Base-by-base conservation (phyloP, 2,113 vertebrate genomes). In the Toxotes jaculatrix region DNA sequence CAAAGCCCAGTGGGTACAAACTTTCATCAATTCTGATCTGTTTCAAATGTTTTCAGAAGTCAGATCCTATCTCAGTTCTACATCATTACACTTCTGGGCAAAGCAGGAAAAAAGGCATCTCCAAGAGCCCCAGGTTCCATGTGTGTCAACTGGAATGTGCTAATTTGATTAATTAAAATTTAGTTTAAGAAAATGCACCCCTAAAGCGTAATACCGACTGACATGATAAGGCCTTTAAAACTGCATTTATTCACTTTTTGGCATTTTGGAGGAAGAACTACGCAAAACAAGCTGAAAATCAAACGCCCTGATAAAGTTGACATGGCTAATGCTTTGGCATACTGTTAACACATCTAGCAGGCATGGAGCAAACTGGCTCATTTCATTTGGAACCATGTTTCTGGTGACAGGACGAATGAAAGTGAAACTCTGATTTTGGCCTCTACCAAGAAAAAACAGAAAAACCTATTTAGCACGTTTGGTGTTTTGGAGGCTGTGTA, bases 111-210 rank as follows among this genome's bases (percentile, higher is more conserved):
- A 51, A 56, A 53, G 36, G 17, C 63, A 14, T 56, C 68, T 72
- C 45, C n/a, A 64, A 56, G 59, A 31, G 73, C 83, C 70, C 0
- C 9, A 5, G 64, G 76, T 81, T 72, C 43, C 69, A 32, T 47
- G n/a, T 12, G 43, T 11, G 55, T 71, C 72, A 51, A 61, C 77
- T 40, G 19, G 67, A 67, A 79, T 60, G 66, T 74, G 63, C 23
- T 75, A 68, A 85, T 87, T 85, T 72, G 19, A 78, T 72, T 69
- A 51, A 77, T 75, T 72, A 16, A 38, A 74, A 74, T 79, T 53
- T 7, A 10, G n/a, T 77, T 88, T 67, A 55, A 38, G 66, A 47
- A 71, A 43, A 67, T 42, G 4, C 63, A 57, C 0, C 42, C 83
- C 70, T 42, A 1, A 27, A 82, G 63, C 79, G 1, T 3, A 3